These are phyloP conservation scores for Chrysomallon squamiferum DNA, from an alignment of 1,140 invertebrate species.

Conservation along the genomic window DNA sequence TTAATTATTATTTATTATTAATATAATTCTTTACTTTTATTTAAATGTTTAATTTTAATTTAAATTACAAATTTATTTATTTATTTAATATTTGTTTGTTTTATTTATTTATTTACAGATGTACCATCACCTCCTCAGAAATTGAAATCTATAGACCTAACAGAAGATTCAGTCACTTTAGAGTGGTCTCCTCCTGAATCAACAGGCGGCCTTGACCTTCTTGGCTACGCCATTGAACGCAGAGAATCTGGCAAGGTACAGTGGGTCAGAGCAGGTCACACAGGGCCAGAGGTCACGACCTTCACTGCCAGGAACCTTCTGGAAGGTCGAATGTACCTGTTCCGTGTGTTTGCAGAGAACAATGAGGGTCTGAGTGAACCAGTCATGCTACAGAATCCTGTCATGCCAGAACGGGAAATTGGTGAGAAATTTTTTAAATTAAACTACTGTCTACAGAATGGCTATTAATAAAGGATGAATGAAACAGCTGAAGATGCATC, in stretches of 20 bases:
- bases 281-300: slow-evolving; percentile 36
- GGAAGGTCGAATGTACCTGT: slow-evolving; percentile 94
- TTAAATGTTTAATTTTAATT: too few relatives aligned
- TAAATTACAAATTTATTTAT: too few relatives aligned
- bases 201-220: slow-evolving; percentile 93
- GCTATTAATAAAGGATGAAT: too few relatives aligned
- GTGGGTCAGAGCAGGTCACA: slow-evolving; percentile 59
- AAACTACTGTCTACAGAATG: too few relatives aligned
- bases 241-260: slow-evolving; percentile 71
- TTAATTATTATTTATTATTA: too few relatives aligned
- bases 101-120: slow-evolving; percentile 32
- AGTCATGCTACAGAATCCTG: slow-evolving; percentile 39
- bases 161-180: slow-evolving; percentile 49
- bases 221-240: slow-evolving; percentile 92
- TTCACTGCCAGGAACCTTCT: slow-evolving; percentile 70
- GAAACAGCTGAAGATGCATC: too few relatives aligned
- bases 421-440: slow-evolving; percentile 27
- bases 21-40: too few relatives aligned
- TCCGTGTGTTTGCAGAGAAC: slow-evolving; percentile 93
- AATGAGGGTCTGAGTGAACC: slow-evolving; percentile 76
- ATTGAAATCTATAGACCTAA: slow-evolving; percentile 48
- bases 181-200: slow-evolving; percentile 94
- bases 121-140: slow-evolving; percentile 46
- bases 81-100: too few relatives aligned
- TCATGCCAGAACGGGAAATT: slow-evolving; percentile 64